Base-by-base conservation (phyloP, 2,797 vertebrate genomes). In the Muscicapa striata region DNA sequence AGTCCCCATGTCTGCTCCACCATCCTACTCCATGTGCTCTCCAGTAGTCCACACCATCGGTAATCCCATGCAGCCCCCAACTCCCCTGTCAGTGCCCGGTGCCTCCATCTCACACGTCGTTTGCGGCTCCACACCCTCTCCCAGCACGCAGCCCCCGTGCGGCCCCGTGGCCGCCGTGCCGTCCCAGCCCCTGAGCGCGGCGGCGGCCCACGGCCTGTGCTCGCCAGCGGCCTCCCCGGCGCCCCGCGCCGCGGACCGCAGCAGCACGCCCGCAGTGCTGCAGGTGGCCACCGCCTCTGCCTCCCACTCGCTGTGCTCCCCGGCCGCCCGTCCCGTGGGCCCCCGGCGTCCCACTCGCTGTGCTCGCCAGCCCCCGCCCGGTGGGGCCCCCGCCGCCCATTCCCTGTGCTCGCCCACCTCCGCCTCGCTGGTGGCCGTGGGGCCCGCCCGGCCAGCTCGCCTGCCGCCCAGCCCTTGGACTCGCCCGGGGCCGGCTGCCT, bases 301-400 rank as follows among this genome's bases (percentile, higher is more conserved):
- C 1, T 38, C 67, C 13, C 82, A 1, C 14, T 11, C 75, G 0
- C 6, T 40, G 22, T 68, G 54, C 26, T 87, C 95, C 6, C 66
- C 88, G 2, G 51, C 67, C 4, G 18, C 94, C 2, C 94, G 94
- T 2, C 94, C 94, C 0, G 64, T 96, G 57, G 95, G 84, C 16
- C 90, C 92, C 95, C 96, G 0, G 85, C 91, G 6, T 51, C 96
- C 7, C 94, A 88, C 69, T 95, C 91, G 0, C 45, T 95, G 19
- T 94, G 66, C 10, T 89, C 92, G 0, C 92, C 92, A 0, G 32
- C 70, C 6, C 10, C 4, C 90, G 83, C 20, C 88, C 95, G 0
- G 63, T 91, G 11, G 94, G 89, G 1, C 84, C 92, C 7, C 95
- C 0, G 85, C 83, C 0, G 40, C 96, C 24, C 94, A 76, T 36